Evolutionary conservation across 1,140 invertebrate genomes (phyloP).

Genomic region (Drosophila lacertosa): DNA sequence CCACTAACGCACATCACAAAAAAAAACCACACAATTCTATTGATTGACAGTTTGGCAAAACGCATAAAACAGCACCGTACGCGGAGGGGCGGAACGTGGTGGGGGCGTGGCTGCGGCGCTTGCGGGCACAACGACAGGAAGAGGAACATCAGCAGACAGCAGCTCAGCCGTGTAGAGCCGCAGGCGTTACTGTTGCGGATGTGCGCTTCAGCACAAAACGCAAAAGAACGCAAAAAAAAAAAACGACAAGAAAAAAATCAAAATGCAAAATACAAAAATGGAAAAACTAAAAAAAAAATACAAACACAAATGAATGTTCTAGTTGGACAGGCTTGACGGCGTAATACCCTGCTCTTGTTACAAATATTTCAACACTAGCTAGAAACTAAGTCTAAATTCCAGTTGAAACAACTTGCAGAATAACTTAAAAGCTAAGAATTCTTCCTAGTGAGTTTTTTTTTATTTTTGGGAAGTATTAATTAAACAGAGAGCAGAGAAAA

Average conservation of each 20-base stretch:
- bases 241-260: conserved; percentile 13
- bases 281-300: neutral
- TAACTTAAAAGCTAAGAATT: too few relatives aligned
- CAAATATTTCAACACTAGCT: too few relatives aligned
- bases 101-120: neutral
- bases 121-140: conserved; percentile 21
- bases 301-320: too few relatives aligned
- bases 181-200: conserved; percentile 78
- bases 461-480: too few relatives aligned
- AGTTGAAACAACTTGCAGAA: too few relatives aligned
- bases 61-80: conserved; percentile 63
- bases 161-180: conserved; percentile 63
- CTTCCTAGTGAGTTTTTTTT: too few relatives aligned
- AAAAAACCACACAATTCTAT: conserved; percentile 73
- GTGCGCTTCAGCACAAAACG: conserved; percentile 44
- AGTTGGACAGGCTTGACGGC: too few relatives aligned
- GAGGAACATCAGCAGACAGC: conserved; percentile 40
- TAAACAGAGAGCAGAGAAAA: too few relatives aligned
- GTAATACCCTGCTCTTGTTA: too few relatives aligned
- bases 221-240: neutral
- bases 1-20: conserved; percentile 29
- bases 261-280: neutral
- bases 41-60: conserved; percentile 82
- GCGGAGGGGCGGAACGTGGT: neutral
- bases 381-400: too few relatives aligned